These are phyloP conservation scores for Actinia tenebrosa DNA, from an alignment of 64 coral and sea anemone species.

Conservation along the genomic window DNA sequence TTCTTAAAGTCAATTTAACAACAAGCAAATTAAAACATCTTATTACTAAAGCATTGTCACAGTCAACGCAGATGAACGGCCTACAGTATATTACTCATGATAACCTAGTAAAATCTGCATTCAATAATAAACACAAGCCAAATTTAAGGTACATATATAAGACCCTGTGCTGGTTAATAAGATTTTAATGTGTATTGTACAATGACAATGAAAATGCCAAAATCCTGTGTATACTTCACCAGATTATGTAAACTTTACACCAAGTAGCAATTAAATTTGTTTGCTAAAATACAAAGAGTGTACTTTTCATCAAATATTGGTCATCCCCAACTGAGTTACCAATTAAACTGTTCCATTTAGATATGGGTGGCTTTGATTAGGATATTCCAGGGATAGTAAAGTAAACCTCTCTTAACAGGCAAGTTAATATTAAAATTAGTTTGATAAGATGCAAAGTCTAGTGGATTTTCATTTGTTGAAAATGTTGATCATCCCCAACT, in stretches of 20 bases:
- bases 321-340: background rate
- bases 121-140: too few species aligned
- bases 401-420: too few species aligned
- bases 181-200: slow-evolving; percentile 10
- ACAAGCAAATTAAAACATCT: too few species aligned
- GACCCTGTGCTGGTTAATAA: background rate
- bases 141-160: background rate
- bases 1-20: too few species aligned
- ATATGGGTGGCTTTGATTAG: background rate
- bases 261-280: slow-evolving; percentile 9
- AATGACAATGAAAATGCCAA: slow-evolving; percentile 3
- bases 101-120: too few species aligned
- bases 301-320: slow-evolving; percentile 2
- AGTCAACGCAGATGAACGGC: too few species aligned
- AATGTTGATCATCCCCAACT: too few species aligned
- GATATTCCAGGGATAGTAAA: too few species aligned
- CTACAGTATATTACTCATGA: too few species aligned
- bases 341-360: background rate
- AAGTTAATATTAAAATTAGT: too few species aligned
- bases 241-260: slow-evolving; percentile 7
- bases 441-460: background rate
- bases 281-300: slow-evolving; percentile 4
- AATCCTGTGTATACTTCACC: background rate
- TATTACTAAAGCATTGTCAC: too few species aligned
- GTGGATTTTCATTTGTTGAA: too few species aligned